These are phyloP conservation scores for Tragopan temminckii DNA, from an alignment of 2,797 vertebrate species.

Conservation along the genomic window DNA sequence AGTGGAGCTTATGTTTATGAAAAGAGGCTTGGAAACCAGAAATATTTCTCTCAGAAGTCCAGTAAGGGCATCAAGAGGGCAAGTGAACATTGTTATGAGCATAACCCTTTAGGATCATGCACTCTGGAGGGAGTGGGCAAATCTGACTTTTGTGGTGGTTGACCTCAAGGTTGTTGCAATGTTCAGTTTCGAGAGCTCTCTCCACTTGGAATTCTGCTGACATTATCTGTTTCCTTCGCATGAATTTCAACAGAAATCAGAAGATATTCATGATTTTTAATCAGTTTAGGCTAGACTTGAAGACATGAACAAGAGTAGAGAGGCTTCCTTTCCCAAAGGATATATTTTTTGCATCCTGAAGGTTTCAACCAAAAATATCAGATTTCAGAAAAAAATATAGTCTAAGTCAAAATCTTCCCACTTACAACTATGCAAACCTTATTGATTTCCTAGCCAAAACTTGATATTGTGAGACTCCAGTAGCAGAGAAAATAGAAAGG, in stretches of 20 bases:
- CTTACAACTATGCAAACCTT: constrained; percentile 7
- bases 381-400: background rate
- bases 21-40: constrained; percentile 29
- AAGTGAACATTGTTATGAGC: background rate
- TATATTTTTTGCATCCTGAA: background rate
- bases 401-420: background rate
- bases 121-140: background rate
- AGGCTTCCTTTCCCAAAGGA: background rate
- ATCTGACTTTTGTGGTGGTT: background rate
- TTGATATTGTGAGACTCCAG: background rate
- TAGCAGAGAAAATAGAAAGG: background rate
- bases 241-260: background rate
- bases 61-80: constrained; percentile 17
- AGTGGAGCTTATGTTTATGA: constrained; percentile 54
- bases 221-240: background rate
- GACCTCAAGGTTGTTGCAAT: fast-evolving
- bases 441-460: constrained; percentile 16
- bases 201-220: background rate
- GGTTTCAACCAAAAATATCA: background rate
- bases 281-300: background rate
- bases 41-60: constrained; percentile 33
- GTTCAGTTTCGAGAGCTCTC: background rate
- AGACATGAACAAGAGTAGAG: background rate
- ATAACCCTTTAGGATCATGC: background rate
- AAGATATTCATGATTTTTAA: background rate